Base-by-base conservation (phyloP, 2,113 vertebrate species). In the Noturus placidus region DNA sequence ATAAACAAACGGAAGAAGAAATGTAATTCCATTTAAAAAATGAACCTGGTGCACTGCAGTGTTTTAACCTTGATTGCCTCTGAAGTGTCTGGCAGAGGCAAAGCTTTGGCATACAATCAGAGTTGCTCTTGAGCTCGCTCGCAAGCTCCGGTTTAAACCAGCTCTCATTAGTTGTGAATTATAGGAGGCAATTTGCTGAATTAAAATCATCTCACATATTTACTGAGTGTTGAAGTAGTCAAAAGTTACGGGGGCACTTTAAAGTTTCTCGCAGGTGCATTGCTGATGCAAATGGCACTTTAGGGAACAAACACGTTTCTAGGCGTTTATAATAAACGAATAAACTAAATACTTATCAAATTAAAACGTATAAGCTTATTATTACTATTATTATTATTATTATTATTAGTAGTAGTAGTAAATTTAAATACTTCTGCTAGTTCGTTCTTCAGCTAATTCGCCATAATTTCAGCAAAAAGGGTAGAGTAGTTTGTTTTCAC, bases 171-270 rank as follows among this genome's bases (percentile, higher is more conserved):
- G 82, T 79, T 69, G 7, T 83, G 52, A 90, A 88, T 88, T 83
- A 90, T 84, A 88, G 0, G 67, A 54, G 30, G 81, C 84, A 88
- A 88, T 90, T 90, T 90, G 82, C 74, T 38, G 67, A 84, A 88
- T 86, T 84, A 82, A 90, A 90, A 81, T 69, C 61, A 3, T 69
- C 67, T 56, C 35, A 4, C 76, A 81, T 59, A 86, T 86, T 72
- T 80, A 54, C 59, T 65, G 81, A 65, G 74, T 76, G 52, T 80
- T 35, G 63, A 69, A 27, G 61, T 15, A 38, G 50, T 52, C 46
- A 74, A 82, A 89, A 80, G 57, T 83, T 50, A 65, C 50, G 50
- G 46, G 79, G 50, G 79, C 86, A 82, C 46, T 85, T 56, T n/a
- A 42, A 50, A 54, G 76, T 80, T 83, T 33, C 20, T 27, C 4